phyloP scores from a whole-genome alignment of 2,888 invertebrate species.

The Dusona sp. region DNA sequence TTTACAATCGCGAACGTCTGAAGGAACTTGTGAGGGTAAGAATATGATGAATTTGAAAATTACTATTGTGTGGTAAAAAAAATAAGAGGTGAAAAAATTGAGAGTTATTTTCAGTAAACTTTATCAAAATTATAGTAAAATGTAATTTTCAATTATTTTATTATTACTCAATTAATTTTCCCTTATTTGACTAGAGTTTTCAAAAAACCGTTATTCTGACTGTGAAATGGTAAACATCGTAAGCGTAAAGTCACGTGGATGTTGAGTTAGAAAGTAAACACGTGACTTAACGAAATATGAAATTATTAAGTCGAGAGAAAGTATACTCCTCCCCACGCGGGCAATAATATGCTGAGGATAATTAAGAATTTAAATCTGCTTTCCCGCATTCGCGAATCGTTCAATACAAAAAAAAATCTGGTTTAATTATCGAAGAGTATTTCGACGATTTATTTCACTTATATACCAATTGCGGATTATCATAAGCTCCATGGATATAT shows the following conservation, averaged over 20 bases:
- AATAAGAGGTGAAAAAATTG: background rate
- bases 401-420: background rate
- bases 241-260: conserved; percentile 15
- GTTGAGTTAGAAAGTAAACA: conserved; percentile 30
- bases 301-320: conserved; percentile 52
- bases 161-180: no score
- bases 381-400: background rate
- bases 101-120: background rate
- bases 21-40: conserved; percentile 97
- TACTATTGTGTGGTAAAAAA: background rate
- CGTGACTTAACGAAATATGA: conserved; percentile 8
- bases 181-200: background rate
- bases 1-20: conserved; percentile 97
- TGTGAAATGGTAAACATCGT: background rate
- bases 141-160: no score
- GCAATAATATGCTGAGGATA: conserved; percentile 22
- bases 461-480: conserved; percentile 24
- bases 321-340: background rate
- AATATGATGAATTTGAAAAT: background rate
- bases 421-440: background rate
- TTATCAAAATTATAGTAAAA: no score
- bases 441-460: conserved; percentile 6
- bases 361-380: conserved; percentile 12
- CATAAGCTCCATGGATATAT: conserved; percentile 12
- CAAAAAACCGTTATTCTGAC: background rate